Percentiles rank a stretch among this genome's conserved stretches.
Conservation (phyloP, 2,888 invertebrate species). For the Trissolcus brochymenae region DNA sequence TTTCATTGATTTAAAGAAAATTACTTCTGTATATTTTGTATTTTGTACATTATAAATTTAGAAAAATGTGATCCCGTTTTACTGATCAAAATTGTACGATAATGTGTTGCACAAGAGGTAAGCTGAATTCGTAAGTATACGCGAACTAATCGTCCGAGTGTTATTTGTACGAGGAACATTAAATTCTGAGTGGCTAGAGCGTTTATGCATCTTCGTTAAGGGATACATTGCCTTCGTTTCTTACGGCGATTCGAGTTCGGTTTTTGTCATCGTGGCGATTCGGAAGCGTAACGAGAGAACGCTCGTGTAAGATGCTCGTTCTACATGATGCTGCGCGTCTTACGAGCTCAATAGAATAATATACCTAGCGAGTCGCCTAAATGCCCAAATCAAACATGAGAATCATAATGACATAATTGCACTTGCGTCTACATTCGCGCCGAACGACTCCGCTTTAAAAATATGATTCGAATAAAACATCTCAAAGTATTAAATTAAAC, state of each 20-base stretch:
- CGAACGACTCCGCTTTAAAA: constrained; percentile 21
- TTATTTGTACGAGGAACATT: constrained; percentile 30
- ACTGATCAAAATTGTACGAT: neutral
- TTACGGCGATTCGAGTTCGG: constrained; percentile 26
- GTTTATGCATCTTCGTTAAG: constrained; percentile 45
- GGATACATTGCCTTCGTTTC: constrained; percentile 37
- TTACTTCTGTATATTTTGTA: no score
- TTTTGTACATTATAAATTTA: no score
- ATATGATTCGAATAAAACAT: constrained; percentile 7
- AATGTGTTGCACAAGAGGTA: constrained; percentile 27
- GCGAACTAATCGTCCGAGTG: constrained; percentile 38
- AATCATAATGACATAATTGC: constrained; percentile 67
- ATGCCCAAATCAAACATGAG: constrained; percentile 63
- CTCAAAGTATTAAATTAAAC: no score
- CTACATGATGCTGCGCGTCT: constrained; percentile 65
- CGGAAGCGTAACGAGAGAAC: constrained; percentile 54
- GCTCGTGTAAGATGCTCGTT: constrained; percentile 66
- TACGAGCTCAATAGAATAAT: constrained; percentile 74
- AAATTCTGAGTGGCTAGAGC: constrained; percentile 46
- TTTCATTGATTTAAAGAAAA: no score
- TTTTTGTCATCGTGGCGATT: constrained; percentile 43
- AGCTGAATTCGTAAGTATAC: constrained; percentile 6
- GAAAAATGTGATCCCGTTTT: no score
- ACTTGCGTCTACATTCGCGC: constrained; percentile 60
- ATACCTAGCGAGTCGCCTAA: constrained; percentile 60